phyloP scores from a whole-genome alignment of 2,797 vertebrate genomes.

The Cyprinodon diabolis region DNA sequence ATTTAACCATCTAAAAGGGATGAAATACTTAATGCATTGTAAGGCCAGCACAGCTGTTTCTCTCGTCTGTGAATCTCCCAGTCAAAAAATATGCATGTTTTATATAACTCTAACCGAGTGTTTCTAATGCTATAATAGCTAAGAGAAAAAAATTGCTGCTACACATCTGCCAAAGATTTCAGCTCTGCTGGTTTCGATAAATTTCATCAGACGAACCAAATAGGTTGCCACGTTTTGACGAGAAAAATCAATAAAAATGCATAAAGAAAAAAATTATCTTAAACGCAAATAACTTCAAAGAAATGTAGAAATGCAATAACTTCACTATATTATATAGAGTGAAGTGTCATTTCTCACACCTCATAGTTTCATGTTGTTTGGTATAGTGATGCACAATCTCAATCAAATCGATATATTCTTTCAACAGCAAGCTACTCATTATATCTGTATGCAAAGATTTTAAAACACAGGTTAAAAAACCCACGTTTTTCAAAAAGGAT shows the following conservation, averaged over 20 bases:
- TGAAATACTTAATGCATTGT: constrained; percentile 99
- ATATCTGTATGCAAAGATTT: constrained; percentile 38
- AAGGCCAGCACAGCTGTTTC: constrained; percentile 99
- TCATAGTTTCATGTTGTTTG: constrained; percentile 7
- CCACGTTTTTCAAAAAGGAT: constrained; percentile 35
- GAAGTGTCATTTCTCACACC: constrained; percentile 4
- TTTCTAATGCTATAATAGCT: constrained; percentile 99
- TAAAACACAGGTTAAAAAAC: constrained; percentile 51
- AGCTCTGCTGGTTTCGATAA: constrained; percentile 74
- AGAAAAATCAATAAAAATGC: constrained; percentile 40
- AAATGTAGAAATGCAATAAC: neutral
- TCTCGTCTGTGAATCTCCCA: constrained; percentile 89
- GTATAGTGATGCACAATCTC: neutral
- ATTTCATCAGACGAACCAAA: constrained; percentile 57
- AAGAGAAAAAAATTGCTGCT: constrained; percentile 87
- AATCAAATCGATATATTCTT: constrained; percentile 7
- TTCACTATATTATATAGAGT: neutral
- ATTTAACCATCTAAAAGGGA: constrained; percentile 99
- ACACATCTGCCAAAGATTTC: constrained; percentile 91
- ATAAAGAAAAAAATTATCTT: constrained; percentile 17
- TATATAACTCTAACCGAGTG: constrained; percentile 99
- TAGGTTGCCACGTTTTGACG: constrained; percentile 31
- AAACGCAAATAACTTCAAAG: neutral
- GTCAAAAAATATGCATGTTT: constrained; percentile 97
- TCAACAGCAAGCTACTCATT: constrained; percentile 21